Evolutionary conservation across 1,140 invertebrate species (phyloP).

Genomic region (Globodera ellingtonae): DNA sequence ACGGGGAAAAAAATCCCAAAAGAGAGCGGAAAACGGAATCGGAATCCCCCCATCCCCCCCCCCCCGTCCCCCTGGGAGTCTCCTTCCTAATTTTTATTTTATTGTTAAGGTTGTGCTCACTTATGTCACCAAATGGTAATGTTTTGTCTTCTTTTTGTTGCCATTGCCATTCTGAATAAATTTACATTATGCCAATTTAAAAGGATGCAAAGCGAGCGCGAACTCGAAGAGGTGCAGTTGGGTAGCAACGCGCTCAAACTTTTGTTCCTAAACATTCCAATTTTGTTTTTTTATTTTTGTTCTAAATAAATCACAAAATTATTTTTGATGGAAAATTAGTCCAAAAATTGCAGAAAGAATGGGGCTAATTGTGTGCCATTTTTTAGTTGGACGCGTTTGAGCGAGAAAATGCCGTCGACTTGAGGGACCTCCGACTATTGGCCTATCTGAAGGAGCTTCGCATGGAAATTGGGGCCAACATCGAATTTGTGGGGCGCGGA

Average conservation of each 20-base stretch:
- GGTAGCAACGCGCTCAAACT: too few species aligned
- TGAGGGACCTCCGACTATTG: conserved; percentile 5
- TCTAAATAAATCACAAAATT: not conserved
- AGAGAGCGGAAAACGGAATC: too few species aligned
- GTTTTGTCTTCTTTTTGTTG: too few species aligned
- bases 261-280: not conserved
- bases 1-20: too few species aligned
- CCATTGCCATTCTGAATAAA: too few species aligned
- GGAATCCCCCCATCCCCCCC: too few species aligned
- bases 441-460: conserved; percentile 22
- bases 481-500: conserved; percentile 10
- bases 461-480: conserved; percentile 17
- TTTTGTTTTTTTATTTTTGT: not conserved
- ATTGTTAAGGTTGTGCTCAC: conserved; percentile 19
- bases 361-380: too few species aligned
- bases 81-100: not conserved
- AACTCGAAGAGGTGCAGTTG: conserved; percentile 4
- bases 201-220: conserved; percentile 14
- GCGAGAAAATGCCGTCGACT: conserved; percentile 1
- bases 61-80: too few species aligned
- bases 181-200: not conserved
- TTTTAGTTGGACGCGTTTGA: conserved; percentile 20
- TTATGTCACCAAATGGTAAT: conserved; percentile 26
- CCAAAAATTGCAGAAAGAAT: too few species aligned
- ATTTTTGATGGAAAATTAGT: too few species aligned